These are phyloP conservation scores for Carterocephalus palaemon DNA, from an alignment of 2,888 invertebrate genomes.

Conservation along the genomic window DNA sequence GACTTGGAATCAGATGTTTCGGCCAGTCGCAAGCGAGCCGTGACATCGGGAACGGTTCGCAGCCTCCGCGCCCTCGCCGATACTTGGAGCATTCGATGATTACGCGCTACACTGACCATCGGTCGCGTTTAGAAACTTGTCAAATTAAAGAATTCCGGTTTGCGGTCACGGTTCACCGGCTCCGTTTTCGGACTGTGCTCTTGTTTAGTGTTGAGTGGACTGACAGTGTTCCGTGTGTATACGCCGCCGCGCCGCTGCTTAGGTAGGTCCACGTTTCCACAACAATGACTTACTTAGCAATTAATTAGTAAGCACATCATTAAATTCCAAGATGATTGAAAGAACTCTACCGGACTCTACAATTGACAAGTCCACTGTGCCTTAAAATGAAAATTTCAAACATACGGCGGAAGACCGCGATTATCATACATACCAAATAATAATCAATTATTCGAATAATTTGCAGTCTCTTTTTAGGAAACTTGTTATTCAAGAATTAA, in stretches of 20 bases:
- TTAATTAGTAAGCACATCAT: background rate
- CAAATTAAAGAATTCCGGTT: constrained; percentile 62
- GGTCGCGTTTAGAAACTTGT: constrained; percentile 63
- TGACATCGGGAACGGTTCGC: constrained; percentile 76
- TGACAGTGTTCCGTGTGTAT: constrained; percentile 40
- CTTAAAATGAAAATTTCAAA: too few species aligned
- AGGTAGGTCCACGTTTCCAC: constrained; percentile 37
- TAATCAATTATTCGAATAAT: too few species aligned
- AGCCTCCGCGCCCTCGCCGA: constrained; percentile 50
- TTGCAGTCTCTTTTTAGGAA: too few species aligned
- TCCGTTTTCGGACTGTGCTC: constrained; percentile 53
- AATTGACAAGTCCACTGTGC: too few species aligned
- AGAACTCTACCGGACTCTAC: constrained; percentile 9
- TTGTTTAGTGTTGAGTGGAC: constrained; percentile 47
- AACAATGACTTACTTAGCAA: constrained; percentile 11
- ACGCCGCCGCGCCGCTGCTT: constrained; percentile 39
- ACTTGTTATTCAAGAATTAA: too few species aligned
- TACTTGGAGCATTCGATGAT: constrained; percentile 72
- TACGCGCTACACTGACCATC: constrained; percentile 71
- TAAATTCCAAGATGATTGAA: background rate
- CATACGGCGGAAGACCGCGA: too few species aligned
- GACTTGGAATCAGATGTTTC: constrained; percentile 78
- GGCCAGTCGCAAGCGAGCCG: constrained; percentile 78
- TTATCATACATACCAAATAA: too few species aligned
- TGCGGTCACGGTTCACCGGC: constrained; percentile 41